Evolutionary conservation across 2,113 vertebrate genomes (phyloP), one percentile per base, ranked within the genome.

Genomic region (Upupa epops): DNA sequence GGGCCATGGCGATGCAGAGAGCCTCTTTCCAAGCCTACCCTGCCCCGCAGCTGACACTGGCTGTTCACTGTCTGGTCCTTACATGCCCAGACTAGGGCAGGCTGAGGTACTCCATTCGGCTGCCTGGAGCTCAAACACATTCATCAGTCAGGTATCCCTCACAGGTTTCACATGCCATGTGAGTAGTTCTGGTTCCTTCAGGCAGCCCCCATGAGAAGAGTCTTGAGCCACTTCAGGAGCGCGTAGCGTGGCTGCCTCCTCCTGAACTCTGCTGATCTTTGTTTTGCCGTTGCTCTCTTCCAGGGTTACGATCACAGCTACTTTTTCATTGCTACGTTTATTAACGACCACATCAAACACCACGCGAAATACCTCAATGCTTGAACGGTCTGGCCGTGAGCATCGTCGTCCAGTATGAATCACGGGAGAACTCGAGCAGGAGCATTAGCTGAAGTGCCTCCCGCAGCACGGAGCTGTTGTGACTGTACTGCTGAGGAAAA

Each of bases 271-370:
- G 61, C 61, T 92, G 29, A 69, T 37, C n/a, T n/a, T 48, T 42
- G 21, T 88, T n/a, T 58, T 80, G 11, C 74, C 63, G 69, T 40
- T 78, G 3, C 31, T 71, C n/a, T 94, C 81, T 78, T 37, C 73
- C 88, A 99, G 99, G 99, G 99, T 70, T 99, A 99, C 0, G 99
- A 99, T 95, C 99, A 99, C 97, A 99, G 99, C 97, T 99, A 99
- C 97, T 99, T 97, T 97, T 99, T 99, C 96, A 98, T 99, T 70
- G 98, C 98, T 86, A 98, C 99, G 2, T 99, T 99, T 95, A 98
- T 99, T 83, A 95, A 96, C 10, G 98, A 99, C 90, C 99, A 99
- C 97, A 98, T 99, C 97, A 98, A 98, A 82, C 99, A 99, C 70
- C 99, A 99, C 34, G 98, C 99, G 90, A 99, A 99, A 95, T 99